phyloP scores from a whole-genome alignment of 2,888 invertebrate genomes.

The Idaea biselata region DNA sequence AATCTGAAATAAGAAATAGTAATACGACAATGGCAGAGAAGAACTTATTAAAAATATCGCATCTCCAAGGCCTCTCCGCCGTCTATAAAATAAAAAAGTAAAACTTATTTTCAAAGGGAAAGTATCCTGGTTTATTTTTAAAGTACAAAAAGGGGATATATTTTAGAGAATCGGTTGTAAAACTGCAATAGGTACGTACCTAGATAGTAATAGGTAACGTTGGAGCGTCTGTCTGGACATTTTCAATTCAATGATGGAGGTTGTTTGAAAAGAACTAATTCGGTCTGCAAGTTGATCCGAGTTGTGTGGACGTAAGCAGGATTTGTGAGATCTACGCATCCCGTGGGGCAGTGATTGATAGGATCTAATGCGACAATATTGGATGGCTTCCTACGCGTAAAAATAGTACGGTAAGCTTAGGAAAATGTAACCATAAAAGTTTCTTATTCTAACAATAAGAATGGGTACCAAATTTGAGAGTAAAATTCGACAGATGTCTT shows the following conservation, averaged over 20 bases:
- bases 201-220: slow-evolving; percentile 35
- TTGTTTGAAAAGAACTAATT: slow-evolving; percentile 74
- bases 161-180: slow-evolving; percentile 28
- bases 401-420: too few species aligned
- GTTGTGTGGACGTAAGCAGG: slow-evolving; percentile 18
- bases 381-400: not conserved
- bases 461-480: too few species aligned
- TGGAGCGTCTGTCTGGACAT: slow-evolving; percentile 53
- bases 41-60: slow-evolving; percentile 4
- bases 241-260: slow-evolving; percentile 69
- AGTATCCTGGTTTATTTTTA: slow-evolving; percentile 14
- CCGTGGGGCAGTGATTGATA: not conserved
- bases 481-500: too few species aligned
- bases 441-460: too few species aligned
- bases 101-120: slow-evolving; percentile 9
- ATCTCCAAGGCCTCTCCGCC: slow-evolving; percentile 17
- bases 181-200: slow-evolving; percentile 24
- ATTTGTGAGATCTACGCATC: not conserved
- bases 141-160: slow-evolving; percentile 23
- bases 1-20: not conserved
- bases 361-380: not conserved
- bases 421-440: too few species aligned
- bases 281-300: slow-evolving; percentile 59
- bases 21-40: not conserved
- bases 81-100: slow-evolving; percentile 15